Base-by-base conservation (phyloP, 2,797 vertebrate species). In the Philypnodon macrostomus region DNA sequence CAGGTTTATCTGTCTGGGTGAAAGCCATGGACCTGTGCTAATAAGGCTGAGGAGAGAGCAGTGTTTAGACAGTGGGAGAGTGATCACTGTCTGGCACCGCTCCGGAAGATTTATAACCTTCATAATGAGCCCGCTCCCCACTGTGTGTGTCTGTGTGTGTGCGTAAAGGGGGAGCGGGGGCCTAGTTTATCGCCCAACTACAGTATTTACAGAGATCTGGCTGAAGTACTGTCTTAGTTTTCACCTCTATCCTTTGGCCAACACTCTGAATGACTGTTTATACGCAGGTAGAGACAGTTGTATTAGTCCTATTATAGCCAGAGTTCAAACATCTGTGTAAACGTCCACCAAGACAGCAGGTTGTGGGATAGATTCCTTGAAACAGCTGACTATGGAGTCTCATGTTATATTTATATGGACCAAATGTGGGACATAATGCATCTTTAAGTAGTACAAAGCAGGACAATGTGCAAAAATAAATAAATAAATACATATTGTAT, bases 21-120 rank as follows among this genome's bases (percentile, higher is more conserved):
- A 73, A 59, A 72, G 67, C 65, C n/a, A n/a, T n/a, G n/a, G n/a
- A n/a, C n/a, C n/a, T n/a, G n/a, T 66, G 68, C 66, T 80, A 84
- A 79, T 75, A 81, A 77, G 63, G 40, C 64, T 59, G 71, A 81
- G n/a, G 82, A 75, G 64, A 81, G 74, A 79, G 67, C 52, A 53
- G 69, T 83, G 79, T 85, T 85, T 84, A 78, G 73, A 75, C 70
- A 80, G 81, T 58, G 72, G 70, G 68, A 80, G 83, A 84, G 56
- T 67, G 76, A 86, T 77, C 53, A 48, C 59, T 72, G 55, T 75
- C 71, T 85, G 81, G 81, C 79, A 70, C 59, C 56, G 74, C 65
- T 72, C 53, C 63, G 61, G 36, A 52, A 84, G 84, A 87, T 86
- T 86, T 86, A 86, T 75, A 61, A 77, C 73, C 75, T 80, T 60